Evolutionary conservation across 2,113 vertebrate species (phyloP).

Genomic region (Orthonyx spaldingii): DNA sequence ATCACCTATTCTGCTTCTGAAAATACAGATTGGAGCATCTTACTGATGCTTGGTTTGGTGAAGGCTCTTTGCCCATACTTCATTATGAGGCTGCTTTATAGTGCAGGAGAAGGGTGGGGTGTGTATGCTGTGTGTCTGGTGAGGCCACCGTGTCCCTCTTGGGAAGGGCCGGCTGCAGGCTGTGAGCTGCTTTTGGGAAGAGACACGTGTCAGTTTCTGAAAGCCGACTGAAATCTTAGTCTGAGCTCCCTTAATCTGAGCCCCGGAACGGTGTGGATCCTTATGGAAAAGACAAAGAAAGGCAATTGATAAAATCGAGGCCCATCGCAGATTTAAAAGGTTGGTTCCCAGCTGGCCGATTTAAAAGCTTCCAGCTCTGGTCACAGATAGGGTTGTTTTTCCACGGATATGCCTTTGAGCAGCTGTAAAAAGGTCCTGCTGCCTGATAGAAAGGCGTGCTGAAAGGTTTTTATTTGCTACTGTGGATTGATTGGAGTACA

Average conservation of each 20-base stretch:
- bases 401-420: constrained; percentile 9
- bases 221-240: neutral
- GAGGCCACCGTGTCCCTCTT: neutral
- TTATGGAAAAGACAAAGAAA: constrained; percentile 22
- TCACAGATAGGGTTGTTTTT: constrained; percentile 21
- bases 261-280: neutral
- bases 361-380: constrained; percentile 16
- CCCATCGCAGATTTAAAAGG: neutral
- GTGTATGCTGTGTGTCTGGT: neutral
- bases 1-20: neutral
- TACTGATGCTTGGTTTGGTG: neutral
- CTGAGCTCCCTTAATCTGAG: neutral
- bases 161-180: neutral
- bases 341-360: constrained; percentile 18
- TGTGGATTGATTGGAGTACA: constrained; percentile 29
- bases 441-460: neutral
- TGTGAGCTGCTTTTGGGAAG: neutral
- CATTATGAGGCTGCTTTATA: neutral
- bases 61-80: neutral
- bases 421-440: constrained; percentile 30
- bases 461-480: constrained; percentile 48
- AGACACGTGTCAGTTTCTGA: neutral
- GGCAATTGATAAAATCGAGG: constrained; percentile 31
- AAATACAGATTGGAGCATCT: neutral
- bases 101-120: neutral